These are phyloP conservation scores for Pantherophis alleghaniensis DNA, from an alignment of 2,797 vertebrate species.

Conservation along the genomic window DNA sequence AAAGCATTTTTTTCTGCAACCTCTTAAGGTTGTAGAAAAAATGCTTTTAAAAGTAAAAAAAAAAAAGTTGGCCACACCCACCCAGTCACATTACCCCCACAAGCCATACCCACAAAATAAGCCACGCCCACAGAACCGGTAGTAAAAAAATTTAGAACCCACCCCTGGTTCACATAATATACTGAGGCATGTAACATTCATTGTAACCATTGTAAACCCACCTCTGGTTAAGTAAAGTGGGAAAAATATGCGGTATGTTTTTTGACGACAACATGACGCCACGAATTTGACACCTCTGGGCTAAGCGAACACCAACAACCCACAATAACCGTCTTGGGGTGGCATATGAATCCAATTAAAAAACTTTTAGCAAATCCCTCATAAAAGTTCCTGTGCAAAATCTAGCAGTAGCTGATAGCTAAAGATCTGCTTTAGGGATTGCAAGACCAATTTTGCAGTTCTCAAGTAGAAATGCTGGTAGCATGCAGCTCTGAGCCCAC, in stretches of 20 bases:
- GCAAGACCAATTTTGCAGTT: neutral
- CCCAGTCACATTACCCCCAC: too few relatives aligned
- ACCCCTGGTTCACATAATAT: neutral
- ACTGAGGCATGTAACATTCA: neutral
- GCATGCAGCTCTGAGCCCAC: neutral
- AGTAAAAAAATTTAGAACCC: too few relatives aligned
- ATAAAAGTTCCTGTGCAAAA: neutral
- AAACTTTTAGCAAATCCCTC: neutral
- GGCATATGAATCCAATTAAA: neutral
- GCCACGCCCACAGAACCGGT: too few relatives aligned
- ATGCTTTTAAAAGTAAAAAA: too few relatives aligned
- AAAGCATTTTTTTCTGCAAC: too few relatives aligned
- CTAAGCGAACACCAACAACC: neutral
- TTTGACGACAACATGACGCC: too few relatives aligned
- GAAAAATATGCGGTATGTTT: too few relatives aligned
- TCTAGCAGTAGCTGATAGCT: neutral
- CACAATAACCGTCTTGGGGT: neutral
- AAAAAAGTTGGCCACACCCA: too few relatives aligned
- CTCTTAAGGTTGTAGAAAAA: too few relatives aligned
- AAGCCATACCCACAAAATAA: too few relatives aligned
- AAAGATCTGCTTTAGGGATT: neutral
- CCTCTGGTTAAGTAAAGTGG: too few relatives aligned
- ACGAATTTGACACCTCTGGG: too few relatives aligned
- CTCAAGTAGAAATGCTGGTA: neutral
- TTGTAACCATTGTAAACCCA: neutral